Percentiles rank a stretch among this genome's conserved stretches.
Evolutionary conservation across 2,797 vertebrate species (phyloP).

Genomic region (Allenopithecus nigroviridis): DNA sequence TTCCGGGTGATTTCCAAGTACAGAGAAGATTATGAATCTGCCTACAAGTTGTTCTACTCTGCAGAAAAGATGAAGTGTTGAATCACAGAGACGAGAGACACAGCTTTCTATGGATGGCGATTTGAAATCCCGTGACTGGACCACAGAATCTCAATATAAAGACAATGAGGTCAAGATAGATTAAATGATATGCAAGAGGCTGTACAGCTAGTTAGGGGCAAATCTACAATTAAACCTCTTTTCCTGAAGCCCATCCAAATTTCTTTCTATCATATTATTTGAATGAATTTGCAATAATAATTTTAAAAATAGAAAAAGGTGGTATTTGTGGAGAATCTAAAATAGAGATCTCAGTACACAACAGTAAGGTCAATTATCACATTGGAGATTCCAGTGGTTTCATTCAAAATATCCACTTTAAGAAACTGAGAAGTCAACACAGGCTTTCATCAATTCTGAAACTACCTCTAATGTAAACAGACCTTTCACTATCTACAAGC

Average conservation of each 20-base stretch:
- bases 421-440: not conserved
- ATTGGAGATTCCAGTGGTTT: not conserved
- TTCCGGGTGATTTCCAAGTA: not conserved
- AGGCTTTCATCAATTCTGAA: not conserved
- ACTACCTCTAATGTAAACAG: not conserved
- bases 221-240: not conserved
- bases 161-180: not conserved
- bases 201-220: not conserved
- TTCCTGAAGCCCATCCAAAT: not conserved
- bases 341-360: not conserved
- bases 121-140: not conserved
- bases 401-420: conserved; percentile 17
- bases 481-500: not conserved
- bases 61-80: not conserved
- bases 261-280: not conserved
- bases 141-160: not conserved
- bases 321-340: not conserved
- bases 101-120: not conserved
- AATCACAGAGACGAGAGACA: not conserved
- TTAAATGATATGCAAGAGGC: not conserved
- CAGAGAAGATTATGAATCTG: not conserved
- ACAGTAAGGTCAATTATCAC: not conserved
- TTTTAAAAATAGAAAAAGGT: not conserved
- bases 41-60: not conserved
- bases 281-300: not conserved